phyloP scores from a whole-genome alignment of 2,888 invertebrate genomes.

The Cephonodes hylas region DNA sequence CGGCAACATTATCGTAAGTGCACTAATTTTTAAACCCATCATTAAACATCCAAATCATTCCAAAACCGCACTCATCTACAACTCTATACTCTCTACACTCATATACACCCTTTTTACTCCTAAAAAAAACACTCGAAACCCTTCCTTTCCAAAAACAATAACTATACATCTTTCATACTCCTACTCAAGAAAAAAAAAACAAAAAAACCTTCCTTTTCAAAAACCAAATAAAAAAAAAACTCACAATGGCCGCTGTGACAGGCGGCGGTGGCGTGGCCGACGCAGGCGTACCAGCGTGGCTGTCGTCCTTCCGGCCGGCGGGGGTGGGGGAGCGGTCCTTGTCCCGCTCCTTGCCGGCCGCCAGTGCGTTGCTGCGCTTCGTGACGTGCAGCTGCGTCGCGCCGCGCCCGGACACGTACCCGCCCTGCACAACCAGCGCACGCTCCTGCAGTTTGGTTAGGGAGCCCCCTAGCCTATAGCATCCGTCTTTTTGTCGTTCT shows the following conservation, averaged over 20 bases:
- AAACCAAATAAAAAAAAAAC: constrained; percentile 25
- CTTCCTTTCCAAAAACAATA: no score
- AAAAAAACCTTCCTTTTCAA: no score
- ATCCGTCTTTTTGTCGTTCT: constrained; percentile 57
- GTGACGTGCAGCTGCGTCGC: constrained; percentile 84
- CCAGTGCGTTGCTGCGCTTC: constrained; percentile 90
- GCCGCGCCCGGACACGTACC: constrained; percentile 83
- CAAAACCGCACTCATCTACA: no score
- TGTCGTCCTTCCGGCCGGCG: constrained; percentile 41
- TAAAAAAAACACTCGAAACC: no score
- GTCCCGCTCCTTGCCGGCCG: constrained; percentile 81
- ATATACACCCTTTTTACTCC: no score
- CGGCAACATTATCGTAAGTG: no score
- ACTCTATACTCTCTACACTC: no score
- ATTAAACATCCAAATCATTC: no score
- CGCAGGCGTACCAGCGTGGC: constrained; percentile 47
- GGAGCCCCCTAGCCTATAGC: constrained; percentile 76
- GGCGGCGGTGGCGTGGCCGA: constrained; percentile 65
- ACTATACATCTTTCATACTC: no score
- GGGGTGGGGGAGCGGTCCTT: constrained; percentile 64
- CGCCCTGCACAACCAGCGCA: constrained; percentile 85
- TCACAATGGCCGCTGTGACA: constrained; percentile 52
- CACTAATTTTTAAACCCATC: no score
- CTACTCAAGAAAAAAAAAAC: no score
- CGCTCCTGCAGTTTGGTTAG: constrained; percentile 83